phyloP scores from a whole-genome alignment of 2,888 invertebrate species.

The Drosophila quinaria region DNA sequence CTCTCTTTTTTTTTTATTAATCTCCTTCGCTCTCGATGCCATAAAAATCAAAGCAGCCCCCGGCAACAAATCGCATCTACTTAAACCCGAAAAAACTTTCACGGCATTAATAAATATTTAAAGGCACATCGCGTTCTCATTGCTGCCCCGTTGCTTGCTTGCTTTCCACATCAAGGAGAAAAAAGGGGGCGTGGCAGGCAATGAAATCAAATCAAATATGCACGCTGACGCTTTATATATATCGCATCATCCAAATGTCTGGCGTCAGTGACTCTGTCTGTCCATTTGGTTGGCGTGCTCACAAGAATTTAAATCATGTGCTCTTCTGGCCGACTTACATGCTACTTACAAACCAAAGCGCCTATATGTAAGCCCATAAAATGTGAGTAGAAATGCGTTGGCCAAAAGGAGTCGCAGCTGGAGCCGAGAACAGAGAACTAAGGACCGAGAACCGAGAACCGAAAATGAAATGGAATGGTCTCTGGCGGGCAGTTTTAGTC shows the following conservation, averaged over 20 bases:
- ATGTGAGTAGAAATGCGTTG: constrained; percentile 46
- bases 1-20: constrained; percentile 34
- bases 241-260: constrained; percentile 27
- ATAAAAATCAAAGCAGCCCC: constrained; percentile 70
- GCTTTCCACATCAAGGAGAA: not conserved
- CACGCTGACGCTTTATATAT: constrained; percentile 75
- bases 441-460: not conserved
- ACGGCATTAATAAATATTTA: constrained; percentile 79
- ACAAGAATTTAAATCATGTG: constrained; percentile 79
- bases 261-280: constrained; percentile 32
- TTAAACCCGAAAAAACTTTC: constrained; percentile 61
- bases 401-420: constrained; percentile 20
- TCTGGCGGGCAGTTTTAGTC: constrained; percentile 75
- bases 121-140: constrained; percentile 77
- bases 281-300: constrained; percentile 71
- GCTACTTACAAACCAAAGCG: constrained; percentile 80
- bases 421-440: not conserved
- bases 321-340: constrained; percentile 69
- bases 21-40: constrained; percentile 34
- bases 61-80: constrained; percentile 58
- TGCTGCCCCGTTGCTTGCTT: constrained; percentile 31
- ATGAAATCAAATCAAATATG: constrained; percentile 82
- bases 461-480: constrained; percentile 66
- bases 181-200: constrained; percentile 54
- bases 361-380: constrained; percentile 76